Evolutionary conservation across 2,888 invertebrate genomes (phyloP).

Genomic region (Drosophila vallismaia): DNA sequence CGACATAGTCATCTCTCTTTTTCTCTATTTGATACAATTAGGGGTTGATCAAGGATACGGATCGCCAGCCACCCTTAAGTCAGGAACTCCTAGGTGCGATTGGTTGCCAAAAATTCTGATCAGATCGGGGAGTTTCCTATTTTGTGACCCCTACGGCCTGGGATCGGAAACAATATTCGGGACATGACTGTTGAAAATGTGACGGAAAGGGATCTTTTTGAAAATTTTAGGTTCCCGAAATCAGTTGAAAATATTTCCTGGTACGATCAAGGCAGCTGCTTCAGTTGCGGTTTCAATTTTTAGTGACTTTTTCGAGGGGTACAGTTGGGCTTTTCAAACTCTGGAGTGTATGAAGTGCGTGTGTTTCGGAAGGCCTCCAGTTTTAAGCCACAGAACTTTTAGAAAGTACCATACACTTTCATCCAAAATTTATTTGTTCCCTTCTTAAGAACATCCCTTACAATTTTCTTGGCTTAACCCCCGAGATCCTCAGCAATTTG

Average conservation of each 20-base stretch:
- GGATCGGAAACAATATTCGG: conserved; percentile 43
- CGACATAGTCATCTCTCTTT: conserved; percentile 23
- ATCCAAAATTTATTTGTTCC: background rate
- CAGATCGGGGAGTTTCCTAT: conserved; percentile 64
- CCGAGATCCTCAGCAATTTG: conserved; percentile 53
- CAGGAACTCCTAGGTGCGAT: conserved; percentile 23
- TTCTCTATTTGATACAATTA: background rate
- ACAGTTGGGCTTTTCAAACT: background rate
- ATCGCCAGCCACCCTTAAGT: conserved; percentile 56
- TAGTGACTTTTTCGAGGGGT: background rate
- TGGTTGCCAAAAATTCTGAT: conserved; percentile 57
- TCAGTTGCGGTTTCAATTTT: background rate
- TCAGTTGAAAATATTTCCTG: conserved; percentile 54
- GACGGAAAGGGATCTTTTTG: background rate
- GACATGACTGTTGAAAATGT: conserved; percentile 52
- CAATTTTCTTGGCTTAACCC: conserved; percentile 19
- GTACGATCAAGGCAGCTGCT: conserved; percentile 23
- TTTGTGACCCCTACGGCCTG: conserved; percentile 54
- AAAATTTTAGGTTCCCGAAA: background rate
- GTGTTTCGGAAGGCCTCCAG: background rate
- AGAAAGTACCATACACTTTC: background rate
- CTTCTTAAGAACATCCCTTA: background rate
- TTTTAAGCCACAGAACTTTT: background rate
- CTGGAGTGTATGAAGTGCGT: background rate
- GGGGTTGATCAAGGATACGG: conserved; percentile 55